phyloP scores from a whole-genome alignment of 2,888 invertebrate genomes.

The Onthophagus sagittarius region DNA sequence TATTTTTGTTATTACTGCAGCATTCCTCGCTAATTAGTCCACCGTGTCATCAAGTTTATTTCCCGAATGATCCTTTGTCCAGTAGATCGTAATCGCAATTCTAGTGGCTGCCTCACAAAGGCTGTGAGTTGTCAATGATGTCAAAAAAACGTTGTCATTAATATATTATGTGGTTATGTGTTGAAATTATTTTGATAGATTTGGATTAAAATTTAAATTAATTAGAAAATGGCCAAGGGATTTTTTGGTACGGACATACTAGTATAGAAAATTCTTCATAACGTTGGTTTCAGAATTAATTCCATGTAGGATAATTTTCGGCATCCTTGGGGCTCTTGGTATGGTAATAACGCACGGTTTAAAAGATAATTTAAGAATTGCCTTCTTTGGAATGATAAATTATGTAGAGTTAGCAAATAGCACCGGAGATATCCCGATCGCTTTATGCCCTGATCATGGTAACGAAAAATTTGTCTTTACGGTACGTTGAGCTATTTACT shows the following conservation, averaged over 20 bases:
- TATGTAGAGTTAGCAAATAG: slow-evolving; percentile 52
- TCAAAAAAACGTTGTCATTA: too few species aligned
- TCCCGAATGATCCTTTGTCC: too few species aligned
- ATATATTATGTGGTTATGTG: too few species aligned
- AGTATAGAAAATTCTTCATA: neutral
- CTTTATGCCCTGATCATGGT: neutral
- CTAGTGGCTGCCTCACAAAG: too few species aligned
- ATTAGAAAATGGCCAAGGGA: neutral
- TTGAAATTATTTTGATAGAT: too few species aligned
- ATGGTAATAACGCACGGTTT: slow-evolving; percentile 78
- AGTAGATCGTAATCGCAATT: too few species aligned
- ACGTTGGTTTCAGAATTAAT: slow-evolving; percentile 14
- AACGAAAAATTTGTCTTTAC: neutral
- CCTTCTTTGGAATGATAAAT: slow-evolving; percentile 80
- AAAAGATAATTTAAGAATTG: slow-evolving; percentile 79
- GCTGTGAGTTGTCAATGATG: too few species aligned
- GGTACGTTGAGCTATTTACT: neutral
- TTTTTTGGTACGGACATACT: neutral
- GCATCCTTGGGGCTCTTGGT: slow-evolving; percentile 69
- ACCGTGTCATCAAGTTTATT: too few species aligned
- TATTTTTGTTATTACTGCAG: too few species aligned
- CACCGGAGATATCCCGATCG: neutral
- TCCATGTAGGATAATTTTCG: slow-evolving; percentile 62
- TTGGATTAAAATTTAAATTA: too few species aligned
- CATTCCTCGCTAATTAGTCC: too few species aligned